Evolutionary conservation across 2,113 vertebrate species (phyloP), one percentile per base, ranked within the genome.

Genomic region (Podarcis raffonei): DNA sequence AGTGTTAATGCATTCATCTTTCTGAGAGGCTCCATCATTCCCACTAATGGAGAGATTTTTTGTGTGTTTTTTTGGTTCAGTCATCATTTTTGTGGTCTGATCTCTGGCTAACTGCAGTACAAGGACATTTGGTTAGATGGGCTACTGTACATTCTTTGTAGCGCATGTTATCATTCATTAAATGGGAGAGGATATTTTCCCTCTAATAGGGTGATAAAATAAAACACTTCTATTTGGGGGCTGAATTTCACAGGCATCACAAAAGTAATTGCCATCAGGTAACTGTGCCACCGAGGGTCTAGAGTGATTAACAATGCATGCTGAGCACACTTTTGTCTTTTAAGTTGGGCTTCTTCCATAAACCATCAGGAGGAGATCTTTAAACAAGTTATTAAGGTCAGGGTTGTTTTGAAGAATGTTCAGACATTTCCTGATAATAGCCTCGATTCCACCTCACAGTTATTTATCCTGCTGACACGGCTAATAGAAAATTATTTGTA

Each of bases 191-290:
- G 81, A 91, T 92, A 86, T 92, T 87, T 90, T 94, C 91, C 23
- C 69, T 93, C 88, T 94, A 96, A 95, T 91, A 93, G 85, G 75
- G 35, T 92, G 89, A 94, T 95, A 94, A 95, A 96, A 96, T 94
- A 93, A 94, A 95, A 91, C 93, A 93, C 88, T 92, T 92, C 69
- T 90, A 94, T 96, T 95, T 94, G 66, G 68, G 71, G 39, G 12
- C 84, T 95, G 94, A 95, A 96, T 95, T 97, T 94, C 81, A 91
- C 77, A 91, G 76, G 77, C 87, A 85, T 81, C 83, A 96, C 91
- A 95, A 92, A 96, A 95, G 95, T 94, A 96, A 95, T 92, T 95
- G 95, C 69, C 85, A 92, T 90, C 23, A 39, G 86, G 92, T 94
- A 94, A 59, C 80, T 89, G 22, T 91, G 87, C 86, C 92, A 79